Percentiles rank a stretch among this genome's conserved stretches.
Evolutionary conservation across 2,888 invertebrate species (phyloP).

Genomic region (Aproaerema taeniolella): DNA sequence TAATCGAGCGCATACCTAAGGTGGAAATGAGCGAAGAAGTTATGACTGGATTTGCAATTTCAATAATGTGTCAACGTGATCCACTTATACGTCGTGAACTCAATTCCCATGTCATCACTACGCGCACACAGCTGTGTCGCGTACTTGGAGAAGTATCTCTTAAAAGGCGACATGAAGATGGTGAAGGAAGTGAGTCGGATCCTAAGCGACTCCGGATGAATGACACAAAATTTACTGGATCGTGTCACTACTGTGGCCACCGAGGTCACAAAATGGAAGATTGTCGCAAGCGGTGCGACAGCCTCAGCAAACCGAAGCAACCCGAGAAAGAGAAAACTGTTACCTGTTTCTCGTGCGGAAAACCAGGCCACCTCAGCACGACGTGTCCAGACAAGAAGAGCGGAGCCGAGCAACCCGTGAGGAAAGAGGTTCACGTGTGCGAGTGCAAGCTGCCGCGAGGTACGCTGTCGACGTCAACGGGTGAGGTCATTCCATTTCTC

Average conservation of each 20-base stretch:
- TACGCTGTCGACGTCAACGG: slow-evolving; percentile 16
- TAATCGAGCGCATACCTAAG: slow-evolving; percentile 17
- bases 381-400: slow-evolving; percentile 7
- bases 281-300: neutral
- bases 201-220: neutral
- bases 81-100: neutral
- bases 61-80: neutral
- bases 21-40: slow-evolving; percentile 8
- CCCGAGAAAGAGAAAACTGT: neutral
- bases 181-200: neutral
- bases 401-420: neutral
- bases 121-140: slow-evolving; percentile 2
- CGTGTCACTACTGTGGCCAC: neutral
- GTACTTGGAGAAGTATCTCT: neutral
- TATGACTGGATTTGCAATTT: slow-evolving; percentile 1
- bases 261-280: neutral
- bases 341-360: slow-evolving; percentile 9
- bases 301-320: neutral
- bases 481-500: slow-evolving; percentile 21
- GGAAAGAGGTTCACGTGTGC: slow-evolving; percentile 1
- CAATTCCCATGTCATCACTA: neutral
- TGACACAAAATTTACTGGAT: slow-evolving; percentile 3
- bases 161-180: slow-evolving; percentile 6
- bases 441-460: slow-evolving; percentile 10
- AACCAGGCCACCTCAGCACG: slow-evolving; percentile 9